Conservation (phyloP, 1,140 invertebrate genomes). For the Heliconius eleuchia region DNA sequence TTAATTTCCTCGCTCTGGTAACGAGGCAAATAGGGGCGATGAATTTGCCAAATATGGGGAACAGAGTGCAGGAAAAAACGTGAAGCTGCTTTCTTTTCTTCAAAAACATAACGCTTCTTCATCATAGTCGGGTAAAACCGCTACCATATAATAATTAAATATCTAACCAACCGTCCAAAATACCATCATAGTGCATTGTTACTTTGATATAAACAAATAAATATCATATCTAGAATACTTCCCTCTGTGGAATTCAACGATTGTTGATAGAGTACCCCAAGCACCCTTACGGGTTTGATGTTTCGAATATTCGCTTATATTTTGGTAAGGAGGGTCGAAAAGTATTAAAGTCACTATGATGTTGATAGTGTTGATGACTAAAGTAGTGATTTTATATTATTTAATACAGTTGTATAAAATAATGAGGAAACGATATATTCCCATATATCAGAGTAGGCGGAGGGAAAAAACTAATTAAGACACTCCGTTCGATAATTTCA, state of each 20-base stretch:
- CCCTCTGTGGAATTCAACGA: not conserved
- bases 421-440: too few relatives aligned
- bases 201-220: conserved; percentile 9
- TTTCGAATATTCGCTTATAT: not conserved
- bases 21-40: too few relatives aligned
- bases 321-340: not conserved
- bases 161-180: not conserved
- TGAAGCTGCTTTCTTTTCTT: not conserved
- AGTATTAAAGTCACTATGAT: not conserved
- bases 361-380: not conserved
- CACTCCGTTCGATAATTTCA: not conserved
- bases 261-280: conserved; percentile 4
- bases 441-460: not conserved
- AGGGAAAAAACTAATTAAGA: not conserved
- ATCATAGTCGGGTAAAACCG: not conserved
- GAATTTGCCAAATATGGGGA: too few relatives aligned
- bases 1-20: too few relatives aligned
- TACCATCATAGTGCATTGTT: not conserved
- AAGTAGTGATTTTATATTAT: not conserved
- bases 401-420: too few relatives aligned
- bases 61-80: too few relatives aligned
- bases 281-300: conserved; percentile 1
- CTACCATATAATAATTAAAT: not conserved
- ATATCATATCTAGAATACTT: conserved; percentile 11
- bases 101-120: not conserved